phyloP scores from a whole-genome alignment of 2,888 invertebrate species.

The Agonopterix subpropinquella region DNA sequence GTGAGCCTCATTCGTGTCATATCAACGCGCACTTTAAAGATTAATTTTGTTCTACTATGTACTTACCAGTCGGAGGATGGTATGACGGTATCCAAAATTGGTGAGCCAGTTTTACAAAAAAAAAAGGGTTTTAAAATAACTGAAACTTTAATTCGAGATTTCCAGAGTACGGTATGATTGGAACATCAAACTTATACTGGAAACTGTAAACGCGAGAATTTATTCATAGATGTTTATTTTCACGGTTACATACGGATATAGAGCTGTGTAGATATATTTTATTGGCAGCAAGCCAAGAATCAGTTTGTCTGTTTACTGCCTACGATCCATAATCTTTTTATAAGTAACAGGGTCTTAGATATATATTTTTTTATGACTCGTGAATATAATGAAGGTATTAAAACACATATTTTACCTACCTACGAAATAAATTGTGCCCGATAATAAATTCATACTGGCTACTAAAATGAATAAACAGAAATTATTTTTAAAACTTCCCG shows the following conservation, averaged over 20 bases:
- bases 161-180: constrained; percentile 14
- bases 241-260: constrained; percentile 33
- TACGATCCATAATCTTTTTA: too few relatives aligned
- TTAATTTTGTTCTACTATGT: too few relatives aligned
- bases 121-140: neutral
- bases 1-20: too few relatives aligned
- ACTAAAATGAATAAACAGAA: too few relatives aligned
- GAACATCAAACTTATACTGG: constrained; percentile 29
- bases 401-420: too few relatives aligned
- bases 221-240: constrained; percentile 72
- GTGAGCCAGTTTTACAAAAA: constrained; percentile 82
- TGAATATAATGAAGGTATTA: too few relatives aligned
- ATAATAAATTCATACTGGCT: too few relatives aligned
- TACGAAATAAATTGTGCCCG: too few relatives aligned
- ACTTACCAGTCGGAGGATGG: constrained; percentile 84
- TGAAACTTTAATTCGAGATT: constrained; percentile 11
- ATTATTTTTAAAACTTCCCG: too few relatives aligned
- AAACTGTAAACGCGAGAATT: constrained; percentile 40
- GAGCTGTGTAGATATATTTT: constrained; percentile 31
- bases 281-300: constrained; percentile 48
- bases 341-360: too few relatives aligned
- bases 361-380: too few relatives aligned
- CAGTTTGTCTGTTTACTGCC: neutral
- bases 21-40: too few relatives aligned
- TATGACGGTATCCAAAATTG: constrained; percentile 88